Conservation (phyloP, 2,113 vertebrate genomes). For the Procavia capensis region DNA sequence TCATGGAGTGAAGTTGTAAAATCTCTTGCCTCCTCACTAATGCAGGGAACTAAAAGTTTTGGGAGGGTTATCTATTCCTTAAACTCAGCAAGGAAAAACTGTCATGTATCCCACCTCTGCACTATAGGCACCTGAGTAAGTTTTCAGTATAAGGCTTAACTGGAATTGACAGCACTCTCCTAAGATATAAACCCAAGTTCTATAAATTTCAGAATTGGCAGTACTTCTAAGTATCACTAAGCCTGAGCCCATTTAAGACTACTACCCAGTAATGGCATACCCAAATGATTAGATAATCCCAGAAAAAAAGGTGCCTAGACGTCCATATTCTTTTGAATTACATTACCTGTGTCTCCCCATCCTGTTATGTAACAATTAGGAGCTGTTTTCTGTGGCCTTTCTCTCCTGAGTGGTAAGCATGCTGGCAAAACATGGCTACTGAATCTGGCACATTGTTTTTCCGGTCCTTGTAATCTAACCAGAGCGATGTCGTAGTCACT, state of each 20-base stretch:
- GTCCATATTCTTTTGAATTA: too few relatives aligned
- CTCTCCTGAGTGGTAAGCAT: conserved; percentile 92
- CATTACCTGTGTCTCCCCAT: conserved; percentile 98
- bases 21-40: background rate
- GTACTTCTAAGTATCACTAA: background rate
- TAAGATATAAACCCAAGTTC: background rate
- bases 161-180: background rate
- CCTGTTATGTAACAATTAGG: conserved; percentile 96
- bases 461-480: conserved; percentile 90
- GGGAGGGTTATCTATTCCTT: background rate
- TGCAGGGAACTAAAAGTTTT: background rate
- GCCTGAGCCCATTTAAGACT: background rate
- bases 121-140: background rate
- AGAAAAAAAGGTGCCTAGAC: background rate
- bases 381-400: conserved; percentile 92
- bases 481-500: conserved; percentile 97
- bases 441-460: conserved; percentile 89
- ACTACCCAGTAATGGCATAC: background rate
- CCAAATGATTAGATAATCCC: background rate
- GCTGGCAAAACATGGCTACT: conserved; percentile 93
- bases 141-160: background rate
- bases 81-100: background rate
- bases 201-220: background rate
- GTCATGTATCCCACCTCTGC: background rate
- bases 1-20: background rate